phyloP scores from a whole-genome alignment of 2,113 vertebrate genomes.

The Sylvietta virens region DNA sequence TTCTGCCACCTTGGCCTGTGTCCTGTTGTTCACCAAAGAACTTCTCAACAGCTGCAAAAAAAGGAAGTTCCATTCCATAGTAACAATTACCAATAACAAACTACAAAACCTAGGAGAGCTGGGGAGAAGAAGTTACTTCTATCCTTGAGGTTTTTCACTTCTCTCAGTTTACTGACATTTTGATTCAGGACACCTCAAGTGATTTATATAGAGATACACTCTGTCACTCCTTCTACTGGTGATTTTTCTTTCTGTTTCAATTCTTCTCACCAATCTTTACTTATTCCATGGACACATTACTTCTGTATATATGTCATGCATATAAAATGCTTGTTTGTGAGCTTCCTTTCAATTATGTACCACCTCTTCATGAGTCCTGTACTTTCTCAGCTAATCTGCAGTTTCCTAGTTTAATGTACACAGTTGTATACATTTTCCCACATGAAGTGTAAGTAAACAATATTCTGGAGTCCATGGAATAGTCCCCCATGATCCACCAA shows the following conservation, averaged over 20 bases:
- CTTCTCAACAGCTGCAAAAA: conserved; percentile 85
- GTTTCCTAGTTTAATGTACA: background rate
- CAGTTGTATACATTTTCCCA: background rate
- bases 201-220: background rate
- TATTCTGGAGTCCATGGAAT: background rate
- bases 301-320: background rate
- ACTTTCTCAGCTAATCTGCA: background rate
- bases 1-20: conserved; percentile 96
- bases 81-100: background rate
- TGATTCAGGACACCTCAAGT: background rate
- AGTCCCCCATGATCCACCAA: background rate
- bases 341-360: background rate
- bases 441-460: background rate
- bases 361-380: background rate
- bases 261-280: background rate
- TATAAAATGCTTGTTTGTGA: background rate
- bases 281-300: background rate
- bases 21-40: conserved; percentile 97
- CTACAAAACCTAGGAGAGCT: background rate
- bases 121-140: background rate
- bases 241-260: background rate
- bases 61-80: background rate
- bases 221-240: background rate
- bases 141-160: background rate
- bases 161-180: background rate